A percentile compares a stretch with the other conserved stretches of the same genome.
phyloP scores from a whole-genome alignment of 2,888 invertebrate species.

The Glaucopsyche alexis region DNA sequence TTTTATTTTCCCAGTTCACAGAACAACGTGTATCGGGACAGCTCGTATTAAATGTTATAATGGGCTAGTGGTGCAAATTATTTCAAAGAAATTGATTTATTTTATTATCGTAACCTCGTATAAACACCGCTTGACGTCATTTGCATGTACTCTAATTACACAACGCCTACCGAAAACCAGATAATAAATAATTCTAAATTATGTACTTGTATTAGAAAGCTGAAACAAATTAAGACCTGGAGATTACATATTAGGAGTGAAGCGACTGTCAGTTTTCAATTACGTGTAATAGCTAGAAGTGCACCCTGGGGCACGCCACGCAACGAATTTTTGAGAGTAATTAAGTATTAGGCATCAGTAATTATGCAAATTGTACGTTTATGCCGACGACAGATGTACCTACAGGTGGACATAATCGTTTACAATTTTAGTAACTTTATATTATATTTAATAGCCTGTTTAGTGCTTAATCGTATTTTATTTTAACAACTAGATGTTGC shows the following conservation, averaged over 20 bases:
- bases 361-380: conserved; percentile 40
- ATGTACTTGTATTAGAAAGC: conserved; percentile 29
- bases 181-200: conserved; percentile 22
- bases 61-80: not conserved
- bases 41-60: not conserved
- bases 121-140: conserved; percentile 7
- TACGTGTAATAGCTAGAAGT: conserved; percentile 51
- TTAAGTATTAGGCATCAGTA: conserved; percentile 41
- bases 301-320: conserved; percentile 45
- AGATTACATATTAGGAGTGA: conserved; percentile 31
- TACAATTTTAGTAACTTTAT: not conserved
- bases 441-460: not conserved
- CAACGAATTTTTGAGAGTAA: conserved; percentile 47
- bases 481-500: too few relatives aligned
- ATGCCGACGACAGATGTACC: conserved; percentile 38
- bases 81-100: not conserved
- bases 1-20: too few relatives aligned
- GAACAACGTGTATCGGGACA: too few relatives aligned
- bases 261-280: conserved; percentile 52
- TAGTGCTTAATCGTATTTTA: too few relatives aligned
- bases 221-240: conserved; percentile 24
- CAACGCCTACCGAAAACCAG: conserved; percentile 19
- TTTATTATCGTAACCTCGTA: not conserved
- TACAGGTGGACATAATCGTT: not conserved
- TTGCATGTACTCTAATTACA: conserved; percentile 9